Evolutionary conservation across 2,797 vertebrate genomes (phyloP).

Genomic region (Sebastes baramenuke): DNA sequence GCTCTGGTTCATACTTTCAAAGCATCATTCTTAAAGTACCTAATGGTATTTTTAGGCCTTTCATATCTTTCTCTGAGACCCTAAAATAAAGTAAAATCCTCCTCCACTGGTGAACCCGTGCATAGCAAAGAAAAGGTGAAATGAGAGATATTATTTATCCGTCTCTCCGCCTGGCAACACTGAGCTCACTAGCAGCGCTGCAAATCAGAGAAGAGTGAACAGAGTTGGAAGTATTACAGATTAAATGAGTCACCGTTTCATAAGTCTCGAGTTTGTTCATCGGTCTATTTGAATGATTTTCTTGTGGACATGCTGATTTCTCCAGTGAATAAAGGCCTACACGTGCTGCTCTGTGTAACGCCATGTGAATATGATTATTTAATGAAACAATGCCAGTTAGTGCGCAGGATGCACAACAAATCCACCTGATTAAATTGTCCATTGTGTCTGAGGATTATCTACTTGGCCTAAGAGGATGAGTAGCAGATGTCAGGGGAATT

Average conservation of each 20-base stretch:
- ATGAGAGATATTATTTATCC: slow-evolving; percentile 21
- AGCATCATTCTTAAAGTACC: background rate
- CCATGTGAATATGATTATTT: slow-evolving; percentile 35
- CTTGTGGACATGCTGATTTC: slow-evolving; percentile 14
- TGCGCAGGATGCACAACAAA: background rate
- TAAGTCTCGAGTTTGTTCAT: slow-evolving; percentile 20
- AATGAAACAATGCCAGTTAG: slow-evolving; percentile 24
- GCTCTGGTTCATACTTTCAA: slow-evolving; percentile 8
- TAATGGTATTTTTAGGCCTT: slow-evolving; percentile 7
- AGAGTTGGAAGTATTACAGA: slow-evolving; percentile 30
- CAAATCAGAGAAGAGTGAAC: slow-evolving; percentile 45
- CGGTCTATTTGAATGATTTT: slow-evolving; percentile 10
- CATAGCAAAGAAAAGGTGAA: slow-evolving; percentile 43
- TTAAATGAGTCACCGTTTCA: slow-evolving; percentile 48
- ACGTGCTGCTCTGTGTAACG: background rate
- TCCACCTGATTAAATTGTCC: slow-evolving; percentile 37
- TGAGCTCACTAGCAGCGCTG: slow-evolving; percentile 46
- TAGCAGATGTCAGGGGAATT: slow-evolving; percentile 54
- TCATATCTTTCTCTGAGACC: slow-evolving; percentile 17
- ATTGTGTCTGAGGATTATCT: slow-evolving; percentile 61
- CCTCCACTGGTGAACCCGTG: slow-evolving; percentile 18
- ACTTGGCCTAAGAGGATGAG: slow-evolving; percentile 58
- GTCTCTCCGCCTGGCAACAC: slow-evolving; percentile 47
- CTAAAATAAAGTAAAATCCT: slow-evolving; percentile 10
- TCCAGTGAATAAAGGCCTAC: background rate